A percentile compares a stretch with the other conserved stretches of the same genome.
These are phyloP conservation scores for Sebastes hubbsi DNA, from an alignment of 2,797 vertebrate genomes.

Conservation along the genomic window DNA sequence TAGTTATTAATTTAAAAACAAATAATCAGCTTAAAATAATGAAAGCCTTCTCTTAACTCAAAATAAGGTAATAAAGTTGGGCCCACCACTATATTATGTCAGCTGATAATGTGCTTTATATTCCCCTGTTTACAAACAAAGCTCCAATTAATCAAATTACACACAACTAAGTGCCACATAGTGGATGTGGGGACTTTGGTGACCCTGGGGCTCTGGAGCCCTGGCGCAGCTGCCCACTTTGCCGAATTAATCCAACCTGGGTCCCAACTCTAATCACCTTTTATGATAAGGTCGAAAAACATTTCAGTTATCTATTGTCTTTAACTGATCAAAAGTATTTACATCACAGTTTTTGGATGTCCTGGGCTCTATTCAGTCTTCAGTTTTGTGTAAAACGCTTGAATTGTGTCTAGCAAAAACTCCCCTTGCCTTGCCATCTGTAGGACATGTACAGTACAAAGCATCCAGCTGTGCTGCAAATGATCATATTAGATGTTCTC, in stretches of 20 bases:
- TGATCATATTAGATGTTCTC: not conserved
- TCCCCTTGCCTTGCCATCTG: not conserved
- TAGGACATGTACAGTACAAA: not conserved
- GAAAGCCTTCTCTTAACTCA: not conserved
- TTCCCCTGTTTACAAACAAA: slow-evolving; percentile 8
- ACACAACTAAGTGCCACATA: slow-evolving; percentile 2
- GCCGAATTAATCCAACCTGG: slow-evolving; percentile 3
- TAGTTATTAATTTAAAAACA: not conserved
- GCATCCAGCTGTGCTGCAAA: not conserved
- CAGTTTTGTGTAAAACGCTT: not conserved
- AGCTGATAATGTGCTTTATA: not conserved
- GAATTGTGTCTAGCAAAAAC: not conserved
- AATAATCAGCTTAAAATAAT: not conserved
- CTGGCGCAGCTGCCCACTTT: slow-evolving; percentile 8
- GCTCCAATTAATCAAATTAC: slow-evolving; percentile 11
- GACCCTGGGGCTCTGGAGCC: not conserved
- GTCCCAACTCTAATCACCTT: not conserved
- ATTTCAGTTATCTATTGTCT: not conserved
- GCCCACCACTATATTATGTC: not conserved
- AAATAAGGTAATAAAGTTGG: not conserved
- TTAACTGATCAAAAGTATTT: not conserved
- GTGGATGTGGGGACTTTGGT: not conserved
- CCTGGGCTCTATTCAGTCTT: not conserved
- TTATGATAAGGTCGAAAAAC: not conserved
- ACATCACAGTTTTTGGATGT: not conserved